Conservation (phyloP, 2,888 invertebrate species). For the Lasioglossum pauxillum region DNA sequence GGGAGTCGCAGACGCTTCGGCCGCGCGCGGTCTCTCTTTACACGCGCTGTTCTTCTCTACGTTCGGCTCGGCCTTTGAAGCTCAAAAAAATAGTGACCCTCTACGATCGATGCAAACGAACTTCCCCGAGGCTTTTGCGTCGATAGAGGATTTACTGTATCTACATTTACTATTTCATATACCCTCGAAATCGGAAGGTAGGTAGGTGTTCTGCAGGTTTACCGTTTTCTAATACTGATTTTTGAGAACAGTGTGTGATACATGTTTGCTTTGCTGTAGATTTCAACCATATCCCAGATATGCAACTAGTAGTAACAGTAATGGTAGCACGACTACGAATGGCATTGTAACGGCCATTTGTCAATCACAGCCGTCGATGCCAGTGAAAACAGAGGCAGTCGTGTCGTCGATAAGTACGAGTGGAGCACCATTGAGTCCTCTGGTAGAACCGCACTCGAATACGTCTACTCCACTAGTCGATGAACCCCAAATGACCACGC, state of each 20-base stretch:
- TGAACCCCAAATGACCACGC: slow-evolving; percentile 84
- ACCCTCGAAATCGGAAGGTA: not conserved
- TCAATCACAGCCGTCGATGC: slow-evolving; percentile 78
- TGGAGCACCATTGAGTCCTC: slow-evolving; percentile 86
- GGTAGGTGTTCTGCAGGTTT: not conserved
- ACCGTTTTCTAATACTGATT: not conserved
- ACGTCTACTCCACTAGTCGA: slow-evolving; percentile 88
- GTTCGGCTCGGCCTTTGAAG: too few relatives aligned
- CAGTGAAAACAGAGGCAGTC: slow-evolving; percentile 79
- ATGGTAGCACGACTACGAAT: slow-evolving; percentile 72
- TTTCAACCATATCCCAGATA: slow-evolving; percentile 82
- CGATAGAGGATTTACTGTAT: not conserved
- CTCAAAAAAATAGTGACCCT: too few relatives aligned
- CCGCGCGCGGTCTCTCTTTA: too few relatives aligned
- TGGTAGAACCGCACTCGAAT: slow-evolving; percentile 88
- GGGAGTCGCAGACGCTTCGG: too few relatives aligned
- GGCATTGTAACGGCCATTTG: slow-evolving; percentile 67
- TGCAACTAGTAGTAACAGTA: slow-evolving; percentile 73
- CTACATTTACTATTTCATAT: not conserved
- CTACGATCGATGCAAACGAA: too few relatives aligned
- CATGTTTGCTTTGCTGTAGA: slow-evolving; percentile 64
- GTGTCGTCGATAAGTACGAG: slow-evolving; percentile 81
- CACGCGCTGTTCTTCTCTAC: too few relatives aligned
- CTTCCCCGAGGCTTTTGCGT: too few relatives aligned
- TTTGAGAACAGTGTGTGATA: not conserved